A percentile compares a stretch with the other conserved stretches of the same genome.
Conservation (phyloP, 2,797 vertebrate genomes). For the Cottoperca gobio region DNA sequence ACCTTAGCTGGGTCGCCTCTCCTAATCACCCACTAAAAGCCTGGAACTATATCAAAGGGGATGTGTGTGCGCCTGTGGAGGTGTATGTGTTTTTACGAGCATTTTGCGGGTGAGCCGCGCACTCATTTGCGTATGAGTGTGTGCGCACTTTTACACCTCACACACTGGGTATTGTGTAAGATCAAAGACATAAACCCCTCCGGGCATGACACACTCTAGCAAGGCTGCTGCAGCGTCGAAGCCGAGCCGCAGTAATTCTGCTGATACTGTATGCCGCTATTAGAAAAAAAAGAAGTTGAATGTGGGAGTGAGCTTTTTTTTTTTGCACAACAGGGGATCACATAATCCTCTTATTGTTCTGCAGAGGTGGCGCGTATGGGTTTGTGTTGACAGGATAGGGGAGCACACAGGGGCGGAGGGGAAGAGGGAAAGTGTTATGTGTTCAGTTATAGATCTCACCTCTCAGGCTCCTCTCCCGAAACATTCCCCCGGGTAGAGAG, state of each 20-base stretch:
- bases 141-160: constrained; percentile 25
- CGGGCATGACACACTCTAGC: constrained; percentile 80
- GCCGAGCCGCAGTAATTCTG: constrained; percentile 75
- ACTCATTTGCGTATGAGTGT: constrained; percentile 59
- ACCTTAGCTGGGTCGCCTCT: constrained; percentile 75
- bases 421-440: constrained; percentile 57
- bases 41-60: constrained; percentile 80
- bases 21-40: constrained; percentile 83
- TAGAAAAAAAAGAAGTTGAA: constrained; percentile 67
- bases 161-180: constrained; percentile 80
- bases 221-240: constrained; percentile 72
- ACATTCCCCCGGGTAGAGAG: constrained; percentile 42
- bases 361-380: constrained; percentile 37
- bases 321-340: constrained; percentile 64
- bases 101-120: constrained; percentile 23
- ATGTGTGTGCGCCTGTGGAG: constrained; percentile 42
- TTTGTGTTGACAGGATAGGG: constrained; percentile 36
- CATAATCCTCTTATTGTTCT: constrained; percentile 74
- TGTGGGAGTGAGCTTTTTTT: constrained; percentile 50
- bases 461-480: constrained; percentile 49
- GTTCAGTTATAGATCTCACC: constrained; percentile 60
- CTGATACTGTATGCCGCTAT: constrained; percentile 81
- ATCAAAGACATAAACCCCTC: constrained; percentile 83
- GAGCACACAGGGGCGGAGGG: constrained; percentile 23
- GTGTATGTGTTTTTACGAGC: constrained; percentile 37